phyloP scores from a whole-genome alignment of 2,797 vertebrate species.

The Cirrhinus molitorella region DNA sequence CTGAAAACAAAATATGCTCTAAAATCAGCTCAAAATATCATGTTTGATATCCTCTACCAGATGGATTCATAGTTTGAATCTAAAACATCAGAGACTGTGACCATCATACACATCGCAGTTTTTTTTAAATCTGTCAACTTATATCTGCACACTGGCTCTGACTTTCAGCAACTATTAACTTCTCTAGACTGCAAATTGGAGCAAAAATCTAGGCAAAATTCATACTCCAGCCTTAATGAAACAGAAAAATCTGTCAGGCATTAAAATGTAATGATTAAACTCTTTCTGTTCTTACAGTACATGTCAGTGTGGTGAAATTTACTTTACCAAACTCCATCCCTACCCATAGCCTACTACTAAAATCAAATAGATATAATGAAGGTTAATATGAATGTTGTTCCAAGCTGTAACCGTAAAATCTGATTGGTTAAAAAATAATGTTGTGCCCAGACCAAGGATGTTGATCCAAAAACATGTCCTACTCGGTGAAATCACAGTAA shows the following conservation, averaged over 20 bases:
- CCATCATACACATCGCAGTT: no score
- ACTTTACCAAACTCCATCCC: background rate
- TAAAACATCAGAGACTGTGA: no score
- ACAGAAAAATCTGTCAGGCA: background rate
- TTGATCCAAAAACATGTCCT: constrained; percentile 25
- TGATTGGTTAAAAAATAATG: constrained; percentile 3
- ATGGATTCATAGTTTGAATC: no score
- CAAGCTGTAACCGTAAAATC: background rate
- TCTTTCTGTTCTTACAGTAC: background rate
- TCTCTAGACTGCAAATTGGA: no score
- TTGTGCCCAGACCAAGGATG: constrained; percentile 3
- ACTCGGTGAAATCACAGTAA: constrained; percentile 24
- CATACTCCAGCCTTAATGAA: background rate
- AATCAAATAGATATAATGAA: background rate
- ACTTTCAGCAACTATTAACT: no score
- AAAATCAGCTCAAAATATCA: no score
- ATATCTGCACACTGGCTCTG: no score
- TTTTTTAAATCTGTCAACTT: no score
- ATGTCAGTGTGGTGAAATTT: background rate
- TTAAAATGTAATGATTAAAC: background rate
- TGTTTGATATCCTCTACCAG: no score
- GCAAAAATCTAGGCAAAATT: no score
- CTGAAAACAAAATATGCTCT: no score
- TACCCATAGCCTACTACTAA: background rate
- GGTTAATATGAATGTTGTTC: background rate